phyloP scores from a whole-genome alignment of 2,888 invertebrate species.

The Drepana falcataria region DNA sequence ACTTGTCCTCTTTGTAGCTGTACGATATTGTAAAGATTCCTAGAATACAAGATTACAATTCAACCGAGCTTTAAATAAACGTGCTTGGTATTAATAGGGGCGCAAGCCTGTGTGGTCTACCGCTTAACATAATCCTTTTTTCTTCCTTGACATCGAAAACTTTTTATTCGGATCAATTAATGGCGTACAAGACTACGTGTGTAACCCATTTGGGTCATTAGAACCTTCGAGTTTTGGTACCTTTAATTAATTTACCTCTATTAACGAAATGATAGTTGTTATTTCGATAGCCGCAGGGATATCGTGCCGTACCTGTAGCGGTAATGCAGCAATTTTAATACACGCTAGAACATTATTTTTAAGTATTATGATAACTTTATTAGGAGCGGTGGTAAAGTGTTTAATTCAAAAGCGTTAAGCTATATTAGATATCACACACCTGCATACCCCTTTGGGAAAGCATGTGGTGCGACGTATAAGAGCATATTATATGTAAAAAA shows the following conservation, averaged over 20 bases:
- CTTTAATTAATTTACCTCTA: conserved; percentile 67
- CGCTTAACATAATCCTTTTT: conserved; percentile 43
- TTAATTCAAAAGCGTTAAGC: too few relatives aligned
- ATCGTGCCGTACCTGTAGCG: conserved; percentile 25
- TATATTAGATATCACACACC: too few relatives aligned
- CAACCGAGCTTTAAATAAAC: conserved; percentile 52
- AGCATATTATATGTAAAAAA: too few relatives aligned
- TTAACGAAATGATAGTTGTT: conserved; percentile 60
- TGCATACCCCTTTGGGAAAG: too few relatives aligned
- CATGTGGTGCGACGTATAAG: too few relatives aligned
- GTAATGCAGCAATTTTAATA: conserved; percentile 20
- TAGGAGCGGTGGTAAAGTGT: too few relatives aligned
- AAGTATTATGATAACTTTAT: too few relatives aligned
- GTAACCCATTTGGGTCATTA: conserved; percentile 60
- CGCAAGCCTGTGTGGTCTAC: conserved; percentile 66
- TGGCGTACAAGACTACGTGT: conserved; percentile 50
- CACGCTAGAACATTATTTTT: background rate
- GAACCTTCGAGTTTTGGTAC: conserved; percentile 53
- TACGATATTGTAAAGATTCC: too few relatives aligned
- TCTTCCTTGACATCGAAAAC: conserved; percentile 40
- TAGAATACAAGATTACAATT: background rate
- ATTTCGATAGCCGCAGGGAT: conserved; percentile 36
- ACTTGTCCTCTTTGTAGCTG: too few relatives aligned
- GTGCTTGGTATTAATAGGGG: conserved; percentile 74
- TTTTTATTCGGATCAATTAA: conserved; percentile 62